Evolutionary conservation across 2,888 invertebrate species (phyloP).

Genomic region (Andrena fulva): DNA sequence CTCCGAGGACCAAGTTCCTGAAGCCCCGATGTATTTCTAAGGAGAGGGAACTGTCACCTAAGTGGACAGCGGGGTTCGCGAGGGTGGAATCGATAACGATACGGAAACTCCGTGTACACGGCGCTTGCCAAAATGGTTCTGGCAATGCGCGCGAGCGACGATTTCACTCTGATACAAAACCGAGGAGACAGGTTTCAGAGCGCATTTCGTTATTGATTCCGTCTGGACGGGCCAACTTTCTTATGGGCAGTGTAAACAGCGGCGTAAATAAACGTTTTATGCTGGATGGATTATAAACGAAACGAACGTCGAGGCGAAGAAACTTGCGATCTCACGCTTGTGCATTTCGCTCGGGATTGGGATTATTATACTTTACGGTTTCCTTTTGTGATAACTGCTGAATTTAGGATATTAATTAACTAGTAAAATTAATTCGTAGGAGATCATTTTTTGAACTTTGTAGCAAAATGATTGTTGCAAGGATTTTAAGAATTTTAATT

Average conservation of each 20-base stretch:
- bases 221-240: neutral
- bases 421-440: too few species aligned
- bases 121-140: constrained; percentile 40
- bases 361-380: too few species aligned
- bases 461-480: too few species aligned
- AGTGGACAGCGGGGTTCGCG: constrained; percentile 23
- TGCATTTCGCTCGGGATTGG: neutral
- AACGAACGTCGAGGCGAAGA: neutral
- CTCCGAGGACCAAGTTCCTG: neutral
- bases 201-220: constrained; percentile 31
- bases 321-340: neutral
- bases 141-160: constrained; percentile 13
- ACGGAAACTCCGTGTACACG: constrained; percentile 23
- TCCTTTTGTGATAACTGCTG: too few species aligned
- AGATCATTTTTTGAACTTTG: too few species aligned
- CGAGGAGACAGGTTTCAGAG: constrained; percentile 11
- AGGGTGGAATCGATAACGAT: constrained; percentile 38
- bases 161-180: constrained; percentile 32
- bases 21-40: constrained; percentile 30
- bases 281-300: neutral
- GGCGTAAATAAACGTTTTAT: constrained; percentile 3
- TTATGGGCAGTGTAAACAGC: neutral
- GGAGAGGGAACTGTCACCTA: constrained; percentile 26
- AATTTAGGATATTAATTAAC: too few species aligned
- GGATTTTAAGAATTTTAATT: too few species aligned